Percentiles rank a stretch among this genome's conserved stretches.
These are phyloP conservation scores for Troides helena DNA, from an alignment of 2,888 invertebrate species.

Conservation along the genomic window DNA sequence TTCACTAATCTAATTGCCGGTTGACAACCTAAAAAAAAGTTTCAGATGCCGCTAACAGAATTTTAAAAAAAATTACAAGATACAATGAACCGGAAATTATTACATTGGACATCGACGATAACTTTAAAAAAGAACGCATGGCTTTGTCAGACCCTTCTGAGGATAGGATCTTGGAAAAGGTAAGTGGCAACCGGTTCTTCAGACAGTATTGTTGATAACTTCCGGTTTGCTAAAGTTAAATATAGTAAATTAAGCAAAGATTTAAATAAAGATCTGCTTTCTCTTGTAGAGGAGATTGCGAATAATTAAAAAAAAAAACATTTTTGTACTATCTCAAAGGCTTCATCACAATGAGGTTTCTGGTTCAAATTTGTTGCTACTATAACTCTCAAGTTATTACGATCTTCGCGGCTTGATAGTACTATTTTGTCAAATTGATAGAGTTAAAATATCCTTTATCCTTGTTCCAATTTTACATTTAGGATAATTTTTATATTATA, in stretches of 20 bases:
- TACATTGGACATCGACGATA: neutral
- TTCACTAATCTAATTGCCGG: too few relatives aligned
- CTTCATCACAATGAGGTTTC: too few relatives aligned
- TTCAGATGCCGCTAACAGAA: neutral
- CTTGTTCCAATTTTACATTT: too few relatives aligned
- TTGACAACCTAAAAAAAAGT: neutral
- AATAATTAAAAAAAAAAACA: too few relatives aligned
- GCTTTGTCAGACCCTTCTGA: neutral
- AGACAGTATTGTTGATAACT: neutral
- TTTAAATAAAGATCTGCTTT: neutral
- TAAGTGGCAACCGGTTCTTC: neutral
- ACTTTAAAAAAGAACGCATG: neutral
- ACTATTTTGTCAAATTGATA: too few relatives aligned
- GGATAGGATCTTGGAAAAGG: neutral
- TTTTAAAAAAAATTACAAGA: neutral
- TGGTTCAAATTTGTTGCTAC: too few relatives aligned
- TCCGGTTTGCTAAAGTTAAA: neutral
- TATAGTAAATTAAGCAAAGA: neutral
- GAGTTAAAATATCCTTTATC: too few relatives aligned
- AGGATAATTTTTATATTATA: neutral
- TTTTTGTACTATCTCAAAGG: too few relatives aligned
- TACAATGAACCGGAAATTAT: conserved; percentile 1
- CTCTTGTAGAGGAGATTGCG: too few relatives aligned
- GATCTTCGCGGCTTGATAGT: too few relatives aligned
- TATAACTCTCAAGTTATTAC: too few relatives aligned